Percentiles rank a stretch among this genome's conserved stretches.
Conservation (phyloP, 2,888 invertebrate genomes). For the Nymphalis polychloros region DNA sequence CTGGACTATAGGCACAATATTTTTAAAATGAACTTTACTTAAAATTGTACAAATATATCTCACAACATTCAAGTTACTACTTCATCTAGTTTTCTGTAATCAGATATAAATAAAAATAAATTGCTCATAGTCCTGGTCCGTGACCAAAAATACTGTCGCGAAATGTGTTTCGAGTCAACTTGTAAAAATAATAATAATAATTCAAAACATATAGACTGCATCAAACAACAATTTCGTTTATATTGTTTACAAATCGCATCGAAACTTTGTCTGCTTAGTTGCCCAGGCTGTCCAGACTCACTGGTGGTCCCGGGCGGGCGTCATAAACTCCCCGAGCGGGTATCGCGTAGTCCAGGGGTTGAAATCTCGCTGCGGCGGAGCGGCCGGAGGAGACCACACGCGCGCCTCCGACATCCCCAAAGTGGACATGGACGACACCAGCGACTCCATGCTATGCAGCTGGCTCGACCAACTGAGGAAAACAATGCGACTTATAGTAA, state of each 20-base stretch:
- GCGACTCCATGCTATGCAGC: constrained; percentile 49
- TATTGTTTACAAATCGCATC: constrained; percentile 3
- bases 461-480: constrained; percentile 36
- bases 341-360: constrained; percentile 73
- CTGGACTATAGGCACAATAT: neutral
- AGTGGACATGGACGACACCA: constrained; percentile 57
- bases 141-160: neutral
- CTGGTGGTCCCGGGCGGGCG: constrained; percentile 41
- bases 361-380: constrained; percentile 55
- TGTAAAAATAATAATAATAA: neutral
- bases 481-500: neutral
- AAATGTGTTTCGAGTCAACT: neutral
- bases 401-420: constrained; percentile 47
- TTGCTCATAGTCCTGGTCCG: neutral
- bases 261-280: neutral
- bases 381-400: constrained; percentile 46
- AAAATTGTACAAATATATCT: neutral
- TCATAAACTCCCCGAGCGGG: constrained; percentile 67
- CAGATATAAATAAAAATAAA: constrained; percentile 1
- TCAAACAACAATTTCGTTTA: neutral
- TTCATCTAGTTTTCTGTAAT: neutral
- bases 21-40: neutral
- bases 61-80: constrained; percentile 20
- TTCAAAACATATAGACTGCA: neutral
- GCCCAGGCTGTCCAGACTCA: constrained; percentile 21